A percentile compares a stretch with the other conserved stretches of the same genome.
Conservation (phyloP, 2,888 invertebrate genomes). For the Dasysyrphus tricinctus region DNA sequence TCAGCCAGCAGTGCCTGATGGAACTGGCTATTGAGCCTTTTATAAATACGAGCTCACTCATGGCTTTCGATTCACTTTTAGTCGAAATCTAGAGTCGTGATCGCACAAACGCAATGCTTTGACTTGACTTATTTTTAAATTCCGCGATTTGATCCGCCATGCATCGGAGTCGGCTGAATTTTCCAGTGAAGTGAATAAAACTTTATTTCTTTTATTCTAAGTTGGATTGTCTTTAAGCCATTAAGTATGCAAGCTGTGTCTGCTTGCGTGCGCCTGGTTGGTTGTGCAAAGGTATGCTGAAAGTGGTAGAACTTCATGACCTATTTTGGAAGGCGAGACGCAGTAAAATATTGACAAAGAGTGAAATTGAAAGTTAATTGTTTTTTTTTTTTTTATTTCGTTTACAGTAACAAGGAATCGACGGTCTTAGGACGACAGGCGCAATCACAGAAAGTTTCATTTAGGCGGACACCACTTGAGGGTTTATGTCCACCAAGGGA, state of each 20-base stretch:
- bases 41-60: slow-evolving; percentile 80
- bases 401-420: slow-evolving; percentile 80
- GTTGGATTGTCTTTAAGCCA: slow-evolving; percentile 9
- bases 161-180: slow-evolving; percentile 6
- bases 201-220: not conserved
- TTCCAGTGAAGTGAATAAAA: slow-evolving; percentile 11
- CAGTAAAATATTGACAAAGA: slow-evolving; percentile 8
- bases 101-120: slow-evolving; percentile 54
- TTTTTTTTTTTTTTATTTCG: slow-evolving; percentile 29
- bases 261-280: slow-evolving; percentile 1
- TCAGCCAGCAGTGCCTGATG: not conserved
- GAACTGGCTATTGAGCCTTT: slow-evolving; percentile 77
- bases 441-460: slow-evolving; percentile 81
- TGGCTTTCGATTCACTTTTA: slow-evolving; percentile 79
- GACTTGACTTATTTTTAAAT: slow-evolving; percentile 22
- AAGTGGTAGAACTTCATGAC: slow-evolving; percentile 56
- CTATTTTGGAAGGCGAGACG: slow-evolving; percentile 34
- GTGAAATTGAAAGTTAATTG: slow-evolving; percentile 51
- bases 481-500: slow-evolving; percentile 87
- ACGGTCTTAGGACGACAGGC: slow-evolving; percentile 82
- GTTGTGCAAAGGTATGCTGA: slow-evolving; percentile 39
- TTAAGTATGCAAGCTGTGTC: slow-evolving; percentile 56
- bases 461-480: slow-evolving; percentile 82
- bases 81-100: slow-evolving; percentile 77
- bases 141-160: slow-evolving; percentile 34